Conservation (phyloP, 2,113 vertebrate species). For the Petroica traversi region DNA sequence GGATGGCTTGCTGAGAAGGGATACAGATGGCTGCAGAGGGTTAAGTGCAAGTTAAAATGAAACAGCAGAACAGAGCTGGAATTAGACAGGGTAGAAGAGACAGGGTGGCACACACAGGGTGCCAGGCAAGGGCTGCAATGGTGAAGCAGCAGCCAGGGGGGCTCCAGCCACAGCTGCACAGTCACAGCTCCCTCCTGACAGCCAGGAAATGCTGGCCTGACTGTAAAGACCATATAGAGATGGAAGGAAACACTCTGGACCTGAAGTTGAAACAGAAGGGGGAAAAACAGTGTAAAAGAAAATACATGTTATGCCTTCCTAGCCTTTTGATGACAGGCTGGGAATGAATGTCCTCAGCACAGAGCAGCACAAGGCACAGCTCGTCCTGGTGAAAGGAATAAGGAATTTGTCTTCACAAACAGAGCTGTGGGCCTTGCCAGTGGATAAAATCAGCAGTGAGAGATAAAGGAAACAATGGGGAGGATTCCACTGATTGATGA, state of each 20-base stretch:
- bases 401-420: too few relatives aligned
- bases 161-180: not conserved
- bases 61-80: not conserved
- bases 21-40: not conserved
- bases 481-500: too few relatives aligned
- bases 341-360: not conserved
- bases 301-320: not conserved
- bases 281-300: not conserved
- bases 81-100: not conserved
- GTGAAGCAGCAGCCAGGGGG: not conserved
- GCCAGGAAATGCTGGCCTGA: accelerated
- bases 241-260: not conserved
- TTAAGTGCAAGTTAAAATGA: not conserved
- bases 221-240: accelerated
- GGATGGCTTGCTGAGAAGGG: not conserved
- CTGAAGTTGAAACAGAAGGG: not conserved
- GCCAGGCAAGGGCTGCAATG: not conserved
- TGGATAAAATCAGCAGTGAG: too few relatives aligned
- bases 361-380: not conserved
- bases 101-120: not conserved
- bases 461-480: too few relatives aligned
- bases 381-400: too few relatives aligned
- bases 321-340: not conserved
- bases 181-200: not conserved
- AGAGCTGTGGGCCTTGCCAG: too few relatives aligned